A percentile compares a stretch with the other conserved stretches of the same genome.
These are phyloP conservation scores for Poecilia picta DNA, from an alignment of 2,797 vertebrate genomes.

Conservation along the genomic window DNA sequence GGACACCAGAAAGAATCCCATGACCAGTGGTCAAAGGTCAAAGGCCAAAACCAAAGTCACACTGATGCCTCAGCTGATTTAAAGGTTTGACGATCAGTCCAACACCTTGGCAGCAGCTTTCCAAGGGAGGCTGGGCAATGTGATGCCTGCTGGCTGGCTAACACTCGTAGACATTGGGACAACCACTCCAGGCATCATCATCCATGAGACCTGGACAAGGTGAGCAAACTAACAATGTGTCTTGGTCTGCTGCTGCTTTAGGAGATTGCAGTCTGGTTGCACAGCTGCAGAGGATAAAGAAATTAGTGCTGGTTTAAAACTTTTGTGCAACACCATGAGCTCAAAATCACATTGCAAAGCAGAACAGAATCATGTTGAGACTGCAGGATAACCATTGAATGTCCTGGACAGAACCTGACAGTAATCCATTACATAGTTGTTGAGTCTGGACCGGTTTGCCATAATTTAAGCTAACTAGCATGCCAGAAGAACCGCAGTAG, in stretches of 20 bases:
- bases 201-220: background rate
- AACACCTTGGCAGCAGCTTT: too few species aligned
- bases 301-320: background rate
- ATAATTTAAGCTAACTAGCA: background rate
- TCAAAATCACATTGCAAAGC: background rate
- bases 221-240: background rate
- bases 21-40: background rate
- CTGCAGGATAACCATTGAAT: background rate
- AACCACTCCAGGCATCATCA: background rate
- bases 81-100: background rate
- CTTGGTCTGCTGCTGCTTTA: background rate
- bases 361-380: background rate
- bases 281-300: background rate
- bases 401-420: background rate
- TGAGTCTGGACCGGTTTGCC: background rate
- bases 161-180: too few species aligned
- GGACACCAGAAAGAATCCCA: background rate
- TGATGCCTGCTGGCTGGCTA: too few species aligned
- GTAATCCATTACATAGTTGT: background rate
- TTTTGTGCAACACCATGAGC: background rate
- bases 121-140: too few species aligned
- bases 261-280: background rate
- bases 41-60: background rate
- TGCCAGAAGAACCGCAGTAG: background rate
- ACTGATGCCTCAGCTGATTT: background rate